These are phyloP conservation scores for Calliopsis andreniformis DNA, from an alignment of 1,140 invertebrate species.

Conservation along the genomic window DNA sequence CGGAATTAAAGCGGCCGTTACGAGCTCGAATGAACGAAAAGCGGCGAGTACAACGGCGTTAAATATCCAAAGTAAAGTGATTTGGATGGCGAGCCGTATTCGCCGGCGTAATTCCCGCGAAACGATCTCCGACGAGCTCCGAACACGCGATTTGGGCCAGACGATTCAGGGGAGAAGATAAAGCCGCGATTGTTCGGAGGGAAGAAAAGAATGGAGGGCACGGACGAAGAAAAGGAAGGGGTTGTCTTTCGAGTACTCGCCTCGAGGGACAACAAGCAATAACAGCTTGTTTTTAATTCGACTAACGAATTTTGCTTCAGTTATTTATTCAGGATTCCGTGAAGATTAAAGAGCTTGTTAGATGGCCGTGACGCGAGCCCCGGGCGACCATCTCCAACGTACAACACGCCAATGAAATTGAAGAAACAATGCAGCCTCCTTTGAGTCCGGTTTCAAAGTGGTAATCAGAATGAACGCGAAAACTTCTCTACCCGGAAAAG, in stretches of 20 bases:
- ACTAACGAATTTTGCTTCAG: conserved; percentile 55
- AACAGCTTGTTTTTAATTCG: conserved; percentile 48
- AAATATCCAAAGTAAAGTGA: conserved; percentile 31
- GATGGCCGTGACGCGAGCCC: background rate
- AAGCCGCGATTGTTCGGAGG: background rate
- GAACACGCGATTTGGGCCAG: background rate
- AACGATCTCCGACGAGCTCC: conserved; percentile 5
- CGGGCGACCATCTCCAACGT: background rate
- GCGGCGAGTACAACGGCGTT: conserved; percentile 5
- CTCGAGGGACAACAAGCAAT: conserved; percentile 23
- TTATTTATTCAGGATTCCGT: conserved; percentile 43
- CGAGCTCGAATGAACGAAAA: conserved; percentile 16
- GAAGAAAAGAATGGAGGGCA: background rate
- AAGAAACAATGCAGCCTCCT: conserved; percentile 39
- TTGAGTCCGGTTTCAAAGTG: conserved; percentile 20
- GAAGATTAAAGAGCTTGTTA: conserved; percentile 44
- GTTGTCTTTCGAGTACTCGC: background rate
- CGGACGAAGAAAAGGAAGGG: conserved; percentile 1
- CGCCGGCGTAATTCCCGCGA: conserved; percentile 5
- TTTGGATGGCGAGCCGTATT: conserved; percentile 13
- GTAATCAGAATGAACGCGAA: conserved; percentile 49
- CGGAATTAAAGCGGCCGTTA: background rate
- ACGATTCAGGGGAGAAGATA: background rate
- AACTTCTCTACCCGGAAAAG: conserved; percentile 23
- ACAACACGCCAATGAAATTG: conserved; percentile 17